These are phyloP conservation scores for Drosophila trichaetosa DNA, from an alignment of 2,888 invertebrate genomes.

Conservation along the genomic window DNA sequence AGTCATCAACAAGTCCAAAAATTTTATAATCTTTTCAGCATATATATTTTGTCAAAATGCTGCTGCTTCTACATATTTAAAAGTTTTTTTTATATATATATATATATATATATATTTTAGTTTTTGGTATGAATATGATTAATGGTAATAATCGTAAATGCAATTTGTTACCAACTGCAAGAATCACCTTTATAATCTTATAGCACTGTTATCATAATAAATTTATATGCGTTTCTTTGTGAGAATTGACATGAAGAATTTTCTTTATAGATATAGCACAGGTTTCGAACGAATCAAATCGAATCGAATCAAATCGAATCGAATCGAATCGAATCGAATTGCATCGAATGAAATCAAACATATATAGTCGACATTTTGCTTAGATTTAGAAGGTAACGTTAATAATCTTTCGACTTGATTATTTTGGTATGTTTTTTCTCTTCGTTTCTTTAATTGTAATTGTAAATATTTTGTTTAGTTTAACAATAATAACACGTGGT, in stretches of 20 bases:
- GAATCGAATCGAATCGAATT: not conserved
- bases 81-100: conserved; percentile 9
- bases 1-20: conserved; percentile 5
- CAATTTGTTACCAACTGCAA: conserved; percentile 43
- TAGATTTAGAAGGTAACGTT: conserved; percentile 17
- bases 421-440: conserved; percentile 28
- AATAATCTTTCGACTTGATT: conserved; percentile 26
- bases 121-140: conserved; percentile 29
- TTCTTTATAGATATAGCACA: conserved; percentile 13
- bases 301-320: not conserved
- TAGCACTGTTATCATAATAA: conserved; percentile 4
- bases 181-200: conserved; percentile 5
- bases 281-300: not conserved
- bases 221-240: conserved; percentile 13
- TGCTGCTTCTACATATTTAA: conserved; percentile 15
- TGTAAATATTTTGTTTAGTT: conserved; percentile 44
- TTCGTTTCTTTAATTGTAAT: conserved; percentile 30
- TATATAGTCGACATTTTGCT: conserved; percentile 9
- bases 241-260: conserved; percentile 40
- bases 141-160: conserved; percentile 42
- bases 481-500: conserved; percentile 76
- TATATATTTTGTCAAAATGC: not conserved
- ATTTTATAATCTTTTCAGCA: conserved; percentile 7
- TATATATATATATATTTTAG: not conserved
- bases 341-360: not conserved